Evolutionary conservation across 1,140 invertebrate genomes (phyloP), one percentile per base, ranked within the genome.

Genomic region (Sitophilus oryzae): DNA sequence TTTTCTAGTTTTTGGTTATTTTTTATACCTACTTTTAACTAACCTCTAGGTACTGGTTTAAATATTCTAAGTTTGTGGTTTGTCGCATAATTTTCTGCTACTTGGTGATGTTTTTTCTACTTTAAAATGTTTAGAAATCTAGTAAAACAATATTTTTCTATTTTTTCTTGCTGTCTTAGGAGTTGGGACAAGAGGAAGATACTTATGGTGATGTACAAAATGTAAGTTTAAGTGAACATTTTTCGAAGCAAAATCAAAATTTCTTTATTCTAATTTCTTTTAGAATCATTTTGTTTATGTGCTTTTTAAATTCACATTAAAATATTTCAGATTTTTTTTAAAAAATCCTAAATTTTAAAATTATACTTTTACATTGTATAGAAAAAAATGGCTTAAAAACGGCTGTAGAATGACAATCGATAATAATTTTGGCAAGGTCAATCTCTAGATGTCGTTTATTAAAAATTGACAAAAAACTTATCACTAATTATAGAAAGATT

Each of bases 151-250:
- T 40, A 40, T 6, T 6, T 14, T 40, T 14, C 18, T 40, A 6
- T 40, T 40, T 14, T 15, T 6, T 40, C 14, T 15, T 14, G 5
- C 38, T 40, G 5, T 6, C n/a, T 4, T 48, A 48, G 46, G 30
- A 21, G 8, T 19, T 37, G 11, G 46, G 46, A 16, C 46, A 48
- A 37, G 35, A 37, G 14, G 30, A 37, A 36, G 46, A 48, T 15
- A 15, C 6, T 37, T 48, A 48, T n/a, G n/a, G n/a, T 30, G 11
- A 6, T 11, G 25, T 30, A 30, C 5, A 11, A 6, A 30, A 30
- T 30, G 11, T 30, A 30, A 30, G 25, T 11, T 6, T 11, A 30
- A 30, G 11, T 30, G 25, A 5, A 30, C 25, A 30, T 30, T 30
- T 11, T 30, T 11, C 11, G 5, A 30, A 30, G 25, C 25, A 30